These are phyloP conservation scores for Calycopis cecrops DNA, from an alignment of 1,140 invertebrate species.

Conservation along the genomic window DNA sequence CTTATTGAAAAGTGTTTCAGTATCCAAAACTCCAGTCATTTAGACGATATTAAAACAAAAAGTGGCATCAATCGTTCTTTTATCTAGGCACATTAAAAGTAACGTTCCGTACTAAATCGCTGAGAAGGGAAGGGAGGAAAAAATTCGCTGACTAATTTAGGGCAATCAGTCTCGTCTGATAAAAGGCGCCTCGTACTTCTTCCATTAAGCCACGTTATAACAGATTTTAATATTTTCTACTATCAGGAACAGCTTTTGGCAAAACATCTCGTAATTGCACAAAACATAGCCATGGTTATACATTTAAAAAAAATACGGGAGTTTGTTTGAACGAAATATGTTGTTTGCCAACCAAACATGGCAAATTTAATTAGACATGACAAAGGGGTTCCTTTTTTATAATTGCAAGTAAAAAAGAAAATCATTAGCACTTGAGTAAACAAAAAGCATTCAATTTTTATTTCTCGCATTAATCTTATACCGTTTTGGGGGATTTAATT, in stretches of 20 bases:
- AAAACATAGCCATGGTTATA: neutral
- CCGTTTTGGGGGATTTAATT: too few species aligned
- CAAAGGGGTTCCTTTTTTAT: neutral
- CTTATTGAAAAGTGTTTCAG: conserved; percentile 2
- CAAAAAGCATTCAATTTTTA: too few species aligned
- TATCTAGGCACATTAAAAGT: conserved; percentile 36
- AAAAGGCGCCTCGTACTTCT: neutral
- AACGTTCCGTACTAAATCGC: conserved; percentile 27
- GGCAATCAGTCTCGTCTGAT: conserved; percentile 31
- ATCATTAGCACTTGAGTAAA: neutral
- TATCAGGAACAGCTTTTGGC: neutral
- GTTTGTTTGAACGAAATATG: conserved; percentile 1
- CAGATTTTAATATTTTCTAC: too few species aligned
- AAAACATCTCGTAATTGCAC: neutral
- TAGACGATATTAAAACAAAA: conserved; percentile 17
- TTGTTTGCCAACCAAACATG: conserved; percentile 1
- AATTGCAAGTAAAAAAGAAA: neutral
- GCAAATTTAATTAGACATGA: conserved; percentile 1
- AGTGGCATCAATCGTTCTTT: conserved; percentile 29
- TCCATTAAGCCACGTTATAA: too few species aligned
- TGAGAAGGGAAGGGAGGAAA: conserved; percentile 24
- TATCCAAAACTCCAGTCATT: conserved; percentile 8
- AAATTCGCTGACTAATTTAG: conserved; percentile 33
- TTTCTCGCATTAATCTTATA: too few species aligned
- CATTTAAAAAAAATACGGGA: neutral